phyloP scores from a whole-genome alignment of 2,113 vertebrate genomes.

The Lophotis ruficrista region DNA sequence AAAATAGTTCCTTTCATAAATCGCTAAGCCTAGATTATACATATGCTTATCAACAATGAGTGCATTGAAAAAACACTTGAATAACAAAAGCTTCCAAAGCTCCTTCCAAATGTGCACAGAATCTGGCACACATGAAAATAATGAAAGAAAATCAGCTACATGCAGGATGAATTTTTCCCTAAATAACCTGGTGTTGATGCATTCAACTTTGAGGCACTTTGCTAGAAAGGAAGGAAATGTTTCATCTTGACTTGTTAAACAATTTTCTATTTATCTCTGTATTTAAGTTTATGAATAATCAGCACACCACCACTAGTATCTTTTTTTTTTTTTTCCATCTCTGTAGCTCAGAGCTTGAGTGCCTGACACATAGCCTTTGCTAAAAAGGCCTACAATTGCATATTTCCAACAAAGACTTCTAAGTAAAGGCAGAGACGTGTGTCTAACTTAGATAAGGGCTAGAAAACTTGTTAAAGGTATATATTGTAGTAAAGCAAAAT shows the following conservation, averaged over 20 bases:
- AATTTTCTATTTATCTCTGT: neutral
- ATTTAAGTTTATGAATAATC: neutral
- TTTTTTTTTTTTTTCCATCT: neutral
- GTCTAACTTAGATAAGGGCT: slow-evolving; percentile 24
- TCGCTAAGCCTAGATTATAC: neutral
- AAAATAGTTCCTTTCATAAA: neutral
- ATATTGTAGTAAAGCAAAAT: neutral
- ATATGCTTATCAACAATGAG: neutral
- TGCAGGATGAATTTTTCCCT: neutral
- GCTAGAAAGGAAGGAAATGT: neutral
- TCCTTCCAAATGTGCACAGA: neutral
- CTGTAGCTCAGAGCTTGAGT: neutral
- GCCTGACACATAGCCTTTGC: neutral
- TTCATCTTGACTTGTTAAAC: neutral
- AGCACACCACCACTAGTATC: neutral
- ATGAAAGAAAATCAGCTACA: neutral
- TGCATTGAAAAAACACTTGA: neutral
- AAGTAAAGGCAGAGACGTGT: neutral
- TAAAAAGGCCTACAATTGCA: neutral
- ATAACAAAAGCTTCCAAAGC: neutral
- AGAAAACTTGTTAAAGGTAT: neutral
- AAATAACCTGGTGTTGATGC: neutral
- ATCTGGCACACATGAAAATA: neutral
- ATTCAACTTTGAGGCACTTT: neutral
- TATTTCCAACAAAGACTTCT: neutral